These are phyloP conservation scores for Panzeria rudis DNA, from an alignment of 2,888 invertebrate genomes.

Conservation along the genomic window DNA sequence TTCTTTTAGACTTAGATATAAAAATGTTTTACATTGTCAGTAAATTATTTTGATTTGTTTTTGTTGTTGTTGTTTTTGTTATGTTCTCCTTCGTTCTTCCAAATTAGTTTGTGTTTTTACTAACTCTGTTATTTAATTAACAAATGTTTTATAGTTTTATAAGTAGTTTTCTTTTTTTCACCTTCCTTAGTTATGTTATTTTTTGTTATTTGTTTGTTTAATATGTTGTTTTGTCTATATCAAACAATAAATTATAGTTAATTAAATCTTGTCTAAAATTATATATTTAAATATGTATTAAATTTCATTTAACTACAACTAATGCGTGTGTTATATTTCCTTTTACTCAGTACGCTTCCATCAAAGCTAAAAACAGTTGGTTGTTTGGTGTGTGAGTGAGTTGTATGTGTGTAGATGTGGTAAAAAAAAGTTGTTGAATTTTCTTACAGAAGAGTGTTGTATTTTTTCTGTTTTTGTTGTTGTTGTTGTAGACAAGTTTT, in stretches of 20 bases:
- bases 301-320: constrained; percentile 72
- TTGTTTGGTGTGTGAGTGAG: neutral
- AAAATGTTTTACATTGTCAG: constrained; percentile 64
- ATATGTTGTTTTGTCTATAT: constrained; percentile 40
- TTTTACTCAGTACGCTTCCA: constrained; percentile 31
- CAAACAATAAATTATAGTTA: constrained; percentile 65
- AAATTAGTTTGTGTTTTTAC: constrained; percentile 26
- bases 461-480: constrained; percentile 23
- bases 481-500: constrained; percentile 52
- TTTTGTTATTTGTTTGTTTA: constrained; percentile 21
- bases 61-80: constrained; percentile 31
- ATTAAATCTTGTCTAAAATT: constrained; percentile 61
- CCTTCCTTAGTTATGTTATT: neutral
- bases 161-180: constrained; percentile 14
- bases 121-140: constrained; percentile 66
- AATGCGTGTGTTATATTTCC: constrained; percentile 54
- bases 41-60: constrained; percentile 68
- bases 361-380: constrained; percentile 5
- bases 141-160: constrained; percentile 73
- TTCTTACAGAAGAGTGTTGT: constrained; percentile 15
- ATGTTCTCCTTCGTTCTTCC: constrained; percentile 31
- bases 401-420: neutral
- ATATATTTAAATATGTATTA: constrained; percentile 67
- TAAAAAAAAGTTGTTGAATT: constrained; percentile 36
- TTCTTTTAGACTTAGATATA: constrained; percentile 46